Evolutionary conservation across 1,140 invertebrate species (phyloP).

Genomic region (Drosophila lowei): DNA sequence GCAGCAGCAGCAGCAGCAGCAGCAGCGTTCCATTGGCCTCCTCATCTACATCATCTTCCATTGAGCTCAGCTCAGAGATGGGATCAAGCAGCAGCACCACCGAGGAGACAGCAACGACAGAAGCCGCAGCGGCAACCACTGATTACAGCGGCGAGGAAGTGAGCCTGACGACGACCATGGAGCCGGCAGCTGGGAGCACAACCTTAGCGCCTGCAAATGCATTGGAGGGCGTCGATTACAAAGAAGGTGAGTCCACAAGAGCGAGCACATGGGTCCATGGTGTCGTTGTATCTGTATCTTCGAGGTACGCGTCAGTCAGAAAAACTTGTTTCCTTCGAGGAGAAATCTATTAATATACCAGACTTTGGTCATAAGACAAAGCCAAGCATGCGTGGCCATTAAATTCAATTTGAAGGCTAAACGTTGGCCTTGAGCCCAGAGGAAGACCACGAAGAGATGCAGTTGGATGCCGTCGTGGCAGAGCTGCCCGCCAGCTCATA

Average conservation of each 20-base stretch:
- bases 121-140: slow-evolving; percentile 35
- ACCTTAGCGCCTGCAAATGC: slow-evolving; percentile 63
- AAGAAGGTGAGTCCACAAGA: slow-evolving; percentile 69
- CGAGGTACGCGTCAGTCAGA: too few relatives aligned
- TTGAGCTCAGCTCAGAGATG: slow-evolving; percentile 51
- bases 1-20: slow-evolving; percentile 12
- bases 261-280: too few relatives aligned
- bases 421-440: slow-evolving; percentile 69
- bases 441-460: slow-evolving; percentile 43
- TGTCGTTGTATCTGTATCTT: too few relatives aligned
- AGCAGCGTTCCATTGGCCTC: slow-evolving; percentile 54
- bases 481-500: slow-evolving; percentile 24
- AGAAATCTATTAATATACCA: slow-evolving; percentile 73
- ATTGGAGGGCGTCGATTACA: slow-evolving; percentile 81
- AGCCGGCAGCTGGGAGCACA: slow-evolving; percentile 54
- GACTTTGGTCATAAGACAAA: slow-evolving; percentile 79
- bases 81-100: slow-evolving; percentile 30
- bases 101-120: slow-evolving; percentile 33
- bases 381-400: slow-evolving; percentile 72
- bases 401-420: slow-evolving; percentile 82
- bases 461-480: slow-evolving; percentile 9
- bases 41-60: slow-evolving; percentile 55
- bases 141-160: slow-evolving; percentile 58
- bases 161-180: slow-evolving; percentile 49
- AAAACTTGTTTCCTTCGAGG: slow-evolving; percentile 65